Evolutionary conservation across 2,113 vertebrate genomes (phyloP).

Genomic region (Colossoma macropomum): DNA sequence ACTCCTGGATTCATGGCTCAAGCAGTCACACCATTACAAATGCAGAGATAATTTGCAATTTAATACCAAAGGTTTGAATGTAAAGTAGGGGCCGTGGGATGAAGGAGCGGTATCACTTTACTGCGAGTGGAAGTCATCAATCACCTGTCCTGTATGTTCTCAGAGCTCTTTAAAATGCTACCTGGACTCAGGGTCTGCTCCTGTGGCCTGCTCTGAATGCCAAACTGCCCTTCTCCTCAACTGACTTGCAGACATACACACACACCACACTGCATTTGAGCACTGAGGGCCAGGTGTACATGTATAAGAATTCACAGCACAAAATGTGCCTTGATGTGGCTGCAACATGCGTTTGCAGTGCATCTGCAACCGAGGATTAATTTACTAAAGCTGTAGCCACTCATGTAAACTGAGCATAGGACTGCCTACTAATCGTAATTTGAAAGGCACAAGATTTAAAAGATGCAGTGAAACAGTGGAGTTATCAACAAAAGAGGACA

Average conservation of each 20-base stretch:
- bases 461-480: too few species aligned
- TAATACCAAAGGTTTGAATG: constrained; percentile 49
- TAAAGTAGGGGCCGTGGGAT: background rate
- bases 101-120: constrained; percentile 33
- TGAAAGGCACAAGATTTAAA: too few species aligned
- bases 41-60: constrained; percentile 52
- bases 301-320: too few species aligned
- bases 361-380: too few species aligned
- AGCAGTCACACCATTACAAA: constrained; percentile 42
- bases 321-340: too few species aligned
- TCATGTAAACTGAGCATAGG: too few species aligned
- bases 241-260: background rate
- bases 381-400: too few species aligned
- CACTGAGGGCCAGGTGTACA: background rate
- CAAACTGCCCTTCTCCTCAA: constrained; percentile 6
- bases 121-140: constrained; percentile 41
- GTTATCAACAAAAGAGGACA: too few species aligned
- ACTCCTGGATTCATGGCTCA: constrained; percentile 9
- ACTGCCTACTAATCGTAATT: too few species aligned
- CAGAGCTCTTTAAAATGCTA: constrained; percentile 42
- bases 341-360: too few species aligned
- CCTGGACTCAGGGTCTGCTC: constrained; percentile 16
- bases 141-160: constrained; percentile 35
- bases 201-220: constrained; percentile 38
- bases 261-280: background rate